A percentile compares a stretch with the other conserved stretches of the same genome.
phyloP scores from a whole-genome alignment of 2,888 invertebrate species.

The Drosophila limbata region DNA sequence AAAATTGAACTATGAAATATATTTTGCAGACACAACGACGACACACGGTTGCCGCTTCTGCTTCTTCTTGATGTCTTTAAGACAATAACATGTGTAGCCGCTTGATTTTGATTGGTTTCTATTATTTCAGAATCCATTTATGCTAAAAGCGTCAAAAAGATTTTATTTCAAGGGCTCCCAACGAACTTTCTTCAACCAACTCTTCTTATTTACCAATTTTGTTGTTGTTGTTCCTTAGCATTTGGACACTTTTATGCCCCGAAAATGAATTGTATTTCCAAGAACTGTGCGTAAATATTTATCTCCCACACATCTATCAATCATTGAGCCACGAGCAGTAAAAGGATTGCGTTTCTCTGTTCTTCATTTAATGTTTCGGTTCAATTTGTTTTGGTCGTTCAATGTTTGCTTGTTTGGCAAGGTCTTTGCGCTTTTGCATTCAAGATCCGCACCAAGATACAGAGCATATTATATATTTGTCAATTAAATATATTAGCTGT shows the following conservation, averaged over 20 bases:
- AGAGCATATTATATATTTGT: slow-evolving; percentile 49
- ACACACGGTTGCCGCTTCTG: slow-evolving; percentile 41
- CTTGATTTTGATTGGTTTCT: slow-evolving; percentile 52
- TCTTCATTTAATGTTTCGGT: slow-evolving; percentile 11
- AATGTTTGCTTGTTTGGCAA: slow-evolving; percentile 16
- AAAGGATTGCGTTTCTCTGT: slow-evolving; percentile 48
- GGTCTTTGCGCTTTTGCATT: slow-evolving; percentile 29
- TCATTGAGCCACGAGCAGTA: slow-evolving; percentile 41
- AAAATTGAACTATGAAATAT: slow-evolving; percentile 64
- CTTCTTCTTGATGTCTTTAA: slow-evolving; percentile 34
- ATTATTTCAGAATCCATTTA: slow-evolving; percentile 61
- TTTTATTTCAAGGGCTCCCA: slow-evolving; percentile 25
- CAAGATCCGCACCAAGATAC: slow-evolving; percentile 14
- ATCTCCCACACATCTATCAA: slow-evolving; percentile 55
- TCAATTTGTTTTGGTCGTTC: not conserved
- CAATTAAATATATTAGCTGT: slow-evolving; percentile 54
- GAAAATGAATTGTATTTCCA: slow-evolving; percentile 57
- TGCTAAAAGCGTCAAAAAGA: slow-evolving; percentile 42
- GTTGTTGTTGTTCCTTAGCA: slow-evolving; percentile 6
- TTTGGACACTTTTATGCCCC: slow-evolving; percentile 47
- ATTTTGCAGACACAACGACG: slow-evolving; percentile 67
- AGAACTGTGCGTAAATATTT: slow-evolving; percentile 65
- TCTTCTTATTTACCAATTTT: not conserved
- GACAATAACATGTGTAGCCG: slow-evolving; percentile 35
- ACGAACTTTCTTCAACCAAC: slow-evolving; percentile 12